phyloP scores from a whole-genome alignment of 2,888 invertebrate species.

The Geophilus truncorum region DNA sequence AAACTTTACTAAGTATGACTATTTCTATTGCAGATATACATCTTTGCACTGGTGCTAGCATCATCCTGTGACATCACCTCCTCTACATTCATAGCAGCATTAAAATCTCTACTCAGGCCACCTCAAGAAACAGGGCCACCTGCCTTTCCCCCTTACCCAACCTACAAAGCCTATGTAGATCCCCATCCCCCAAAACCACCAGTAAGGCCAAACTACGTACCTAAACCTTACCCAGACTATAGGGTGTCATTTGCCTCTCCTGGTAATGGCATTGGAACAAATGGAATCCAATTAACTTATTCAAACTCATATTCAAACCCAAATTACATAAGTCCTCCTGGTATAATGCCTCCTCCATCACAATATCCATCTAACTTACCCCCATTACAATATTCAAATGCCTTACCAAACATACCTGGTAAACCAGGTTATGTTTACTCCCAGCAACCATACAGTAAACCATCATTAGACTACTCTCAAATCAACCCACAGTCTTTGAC shows the following conservation, averaged over 20 bases:
- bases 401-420: neutral
- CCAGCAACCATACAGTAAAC: neutral
- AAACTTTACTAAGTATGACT: no score
- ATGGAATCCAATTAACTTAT: neutral
- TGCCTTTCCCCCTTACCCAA: conserved; percentile 19
- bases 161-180: conserved; percentile 29
- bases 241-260: conserved; percentile 29
- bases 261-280: conserved; percentile 22
- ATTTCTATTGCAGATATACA: neutral
- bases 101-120: neutral
- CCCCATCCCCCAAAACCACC: conserved; percentile 28
- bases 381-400: neutral
- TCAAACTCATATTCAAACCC: neutral
- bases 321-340: neutral
- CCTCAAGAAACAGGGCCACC: neutral
- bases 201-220: conserved; percentile 13
- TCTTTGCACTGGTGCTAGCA: neutral
- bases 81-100: neutral
- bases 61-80: neutral
- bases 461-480: neutral
- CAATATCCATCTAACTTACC: neutral
- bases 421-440: neutral
- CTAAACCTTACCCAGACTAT: conserved; percentile 30
- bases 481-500: neutral
- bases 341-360: neutral